A percentile compares a stretch with the other conserved stretches of the same genome.
These are phyloP conservation scores for Antechinus flavipes DNA, from an alignment of 2,113 vertebrate genomes.

Conservation along the genomic window DNA sequence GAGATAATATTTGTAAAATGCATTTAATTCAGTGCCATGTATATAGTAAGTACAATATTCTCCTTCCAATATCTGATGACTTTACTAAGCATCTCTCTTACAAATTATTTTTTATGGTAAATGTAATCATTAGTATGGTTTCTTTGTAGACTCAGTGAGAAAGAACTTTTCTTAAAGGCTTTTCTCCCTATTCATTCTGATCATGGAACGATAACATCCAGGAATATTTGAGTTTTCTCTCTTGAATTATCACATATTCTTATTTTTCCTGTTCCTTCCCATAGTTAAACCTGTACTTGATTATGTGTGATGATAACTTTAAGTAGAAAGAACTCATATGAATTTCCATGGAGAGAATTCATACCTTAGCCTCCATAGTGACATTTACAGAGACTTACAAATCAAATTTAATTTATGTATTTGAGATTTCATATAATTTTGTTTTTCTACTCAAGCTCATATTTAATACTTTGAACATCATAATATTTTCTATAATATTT, in stretches of 20 bases:
- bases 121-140: neutral
- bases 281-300: conserved; percentile 28
- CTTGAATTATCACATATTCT: conserved; percentile 17
- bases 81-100: neutral
- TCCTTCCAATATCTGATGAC: neutral
- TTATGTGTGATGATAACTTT: conserved; percentile 63
- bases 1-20: neutral
- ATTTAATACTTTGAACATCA: conserved; percentile 30
- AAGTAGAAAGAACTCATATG: conserved; percentile 32
- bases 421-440: conserved; percentile 64
- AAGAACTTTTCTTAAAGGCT: conserved; percentile 29
- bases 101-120: neutral
- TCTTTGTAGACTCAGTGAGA: neutral
- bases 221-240: conserved; percentile 19
- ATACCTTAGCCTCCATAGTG: conserved; percentile 62
- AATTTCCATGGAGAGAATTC: conserved; percentile 64
- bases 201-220: conserved; percentile 37
- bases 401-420: conserved; percentile 65
- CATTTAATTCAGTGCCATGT: neutral
- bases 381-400: conserved; percentile 58
- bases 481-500: neutral
- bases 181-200: conserved; percentile 42
- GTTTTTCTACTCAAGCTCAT: conserved; percentile 15
- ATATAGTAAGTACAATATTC: neutral
- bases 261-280: conserved; percentile 28